These are phyloP conservation scores for Lagodon rhomboides DNA, from an alignment of 2,797 vertebrate species.

Conservation along the genomic window DNA sequence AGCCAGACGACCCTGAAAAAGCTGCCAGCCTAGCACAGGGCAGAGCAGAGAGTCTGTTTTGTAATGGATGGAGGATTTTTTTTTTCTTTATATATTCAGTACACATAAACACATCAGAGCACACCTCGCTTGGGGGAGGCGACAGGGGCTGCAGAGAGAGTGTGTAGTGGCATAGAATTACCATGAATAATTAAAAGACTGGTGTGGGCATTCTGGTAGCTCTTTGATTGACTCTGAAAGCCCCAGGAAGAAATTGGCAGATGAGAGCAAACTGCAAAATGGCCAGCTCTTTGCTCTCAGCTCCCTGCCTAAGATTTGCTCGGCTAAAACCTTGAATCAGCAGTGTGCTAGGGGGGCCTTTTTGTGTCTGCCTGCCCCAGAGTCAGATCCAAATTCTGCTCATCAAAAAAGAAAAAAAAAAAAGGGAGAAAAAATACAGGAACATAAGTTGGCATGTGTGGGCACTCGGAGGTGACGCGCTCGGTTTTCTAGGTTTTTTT, in stretches of 20 bases:
- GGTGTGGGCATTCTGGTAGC: conserved; percentile 86
- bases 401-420: conserved; percentile 60
- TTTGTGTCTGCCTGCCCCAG: conserved; percentile 72
- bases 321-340: conserved; percentile 83
- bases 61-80: conserved; percentile 71
- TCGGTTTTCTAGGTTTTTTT: conserved; percentile 17
- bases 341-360: conserved; percentile 70
- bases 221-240: conserved; percentile 87
- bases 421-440: conserved; percentile 15
- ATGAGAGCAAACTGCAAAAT: conserved; percentile 85
- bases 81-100: conserved; percentile 79
- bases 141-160: conserved; percentile 76
- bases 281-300: conserved; percentile 81
- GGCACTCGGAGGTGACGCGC: conserved; percentile 27
- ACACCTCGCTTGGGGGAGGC: conserved; percentile 79
- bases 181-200: conserved; percentile 88
- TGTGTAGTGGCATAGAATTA: conserved; percentile 81
- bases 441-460: conserved; percentile 47
- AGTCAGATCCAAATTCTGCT: conserved; percentile 69
- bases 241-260: conserved; percentile 83
- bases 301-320: conserved; percentile 77
- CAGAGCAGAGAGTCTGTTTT: conserved; percentile 73
- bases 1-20: conserved; percentile 77
- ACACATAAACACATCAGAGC: conserved; percentile 83
- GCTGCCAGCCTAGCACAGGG: conserved; percentile 68